These are phyloP conservation scores for Lycaon pictus DNA, from an alignment of 2,113 vertebrate species.

Conservation along the genomic window DNA sequence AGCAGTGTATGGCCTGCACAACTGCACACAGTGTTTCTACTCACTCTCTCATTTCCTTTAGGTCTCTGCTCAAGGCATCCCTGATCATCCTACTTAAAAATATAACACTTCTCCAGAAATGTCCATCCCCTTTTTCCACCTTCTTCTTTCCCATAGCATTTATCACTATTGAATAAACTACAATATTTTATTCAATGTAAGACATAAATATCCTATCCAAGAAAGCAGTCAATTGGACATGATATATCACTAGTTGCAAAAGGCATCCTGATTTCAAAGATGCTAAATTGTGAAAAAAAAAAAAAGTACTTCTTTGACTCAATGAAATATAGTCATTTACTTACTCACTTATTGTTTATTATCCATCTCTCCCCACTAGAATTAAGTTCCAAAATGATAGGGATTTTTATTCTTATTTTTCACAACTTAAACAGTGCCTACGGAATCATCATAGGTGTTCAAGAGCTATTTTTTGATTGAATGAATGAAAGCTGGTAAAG, in stretches of 20 bases:
- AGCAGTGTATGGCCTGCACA: background rate
- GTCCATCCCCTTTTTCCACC: background rate
- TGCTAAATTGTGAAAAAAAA: background rate
- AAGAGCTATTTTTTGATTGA: background rate
- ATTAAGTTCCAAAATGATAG: background rate
- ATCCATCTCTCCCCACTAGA: background rate
- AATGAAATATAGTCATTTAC: background rate
- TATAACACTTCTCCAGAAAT: background rate
- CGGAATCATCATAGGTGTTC: background rate
- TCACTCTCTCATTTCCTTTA: background rate
- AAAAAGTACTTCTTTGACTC: constrained; percentile 2
- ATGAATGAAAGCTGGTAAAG: background rate
- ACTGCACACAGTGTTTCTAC: background rate
- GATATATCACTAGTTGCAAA: constrained; percentile 26
- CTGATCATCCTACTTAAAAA: background rate
- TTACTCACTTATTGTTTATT: background rate
- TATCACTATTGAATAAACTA: constrained; percentile 8
- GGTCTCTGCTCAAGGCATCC: background rate
- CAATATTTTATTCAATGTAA: constrained; percentile 41
- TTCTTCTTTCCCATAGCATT: background rate
- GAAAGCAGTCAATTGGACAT: constrained; percentile 1
- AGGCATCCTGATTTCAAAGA: constrained; percentile 16
- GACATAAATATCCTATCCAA: background rate
- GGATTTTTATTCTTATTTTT: background rate
- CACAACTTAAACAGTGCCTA: background rate